Base-by-base conservation (phyloP, 2,888 invertebrate genomes). In the Rapana venosa region DNA sequence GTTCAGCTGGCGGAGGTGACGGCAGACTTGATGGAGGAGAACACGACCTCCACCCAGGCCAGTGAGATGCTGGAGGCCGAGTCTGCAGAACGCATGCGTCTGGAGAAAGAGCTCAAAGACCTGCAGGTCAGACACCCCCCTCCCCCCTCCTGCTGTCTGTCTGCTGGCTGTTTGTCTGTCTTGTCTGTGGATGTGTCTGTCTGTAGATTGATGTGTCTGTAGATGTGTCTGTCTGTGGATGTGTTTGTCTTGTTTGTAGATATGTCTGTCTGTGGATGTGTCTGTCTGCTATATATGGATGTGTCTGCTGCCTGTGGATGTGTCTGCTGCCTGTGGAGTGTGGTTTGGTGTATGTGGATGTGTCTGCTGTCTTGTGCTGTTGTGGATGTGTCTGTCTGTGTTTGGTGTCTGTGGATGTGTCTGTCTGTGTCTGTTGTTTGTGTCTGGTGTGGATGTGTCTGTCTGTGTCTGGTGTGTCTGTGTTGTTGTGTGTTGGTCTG, bases 11-110 rank as follows among this genome's bases (percentile, higher is more conserved):
- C 98, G 94, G 99, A 99, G 96, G 97, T 99, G 96, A 98, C 98
- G 36, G 95, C 98, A 56, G 99, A 99, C 96, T 97, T 98, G 93
- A 97, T 98, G 2, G 99, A 99, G 96, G 99, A 99, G 96, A 98
- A 98, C 93, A 98, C 98, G 4, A 98, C 98, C 5, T 98, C 98
- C 11, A 98, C 98, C 26, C 97, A 98, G 93, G 98, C 98, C 15
- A 97, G 98, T 0, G 99, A 99, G 96, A 97, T 98, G 90, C 97
- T 99, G 88, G 98, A 99, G 96, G 98, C 98, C 1, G 99, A 99
- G 96, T 98, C 98, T 4, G 97, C 98, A 0, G 98, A 98, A 95
- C 97, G 99, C 84, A 97, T 98, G 92, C 97, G 98, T 81, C 97
- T 99, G 56, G 99, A 99, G 96, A 97, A 98, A 92, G 99, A 99